These are phyloP conservation scores for Heterodera schachtii DNA, from an alignment of 1,140 invertebrate genomes.

Conservation along the genomic window DNA sequence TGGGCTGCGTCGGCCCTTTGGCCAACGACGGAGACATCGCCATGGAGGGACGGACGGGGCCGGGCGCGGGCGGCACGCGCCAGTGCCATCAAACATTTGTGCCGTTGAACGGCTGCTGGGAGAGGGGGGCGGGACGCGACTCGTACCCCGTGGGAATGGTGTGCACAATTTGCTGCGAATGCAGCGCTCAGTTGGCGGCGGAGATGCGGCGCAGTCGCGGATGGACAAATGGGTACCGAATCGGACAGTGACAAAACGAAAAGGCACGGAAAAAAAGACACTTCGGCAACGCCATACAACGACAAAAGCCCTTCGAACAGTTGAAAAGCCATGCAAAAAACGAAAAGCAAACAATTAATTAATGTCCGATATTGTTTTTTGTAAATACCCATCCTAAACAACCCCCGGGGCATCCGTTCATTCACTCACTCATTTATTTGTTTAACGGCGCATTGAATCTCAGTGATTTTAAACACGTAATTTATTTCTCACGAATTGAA, in stretches of 20 bases:
- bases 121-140: conserved; percentile 37
- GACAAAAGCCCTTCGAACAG: too few species aligned
- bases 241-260: background rate
- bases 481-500: too few species aligned
- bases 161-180: conserved; percentile 65
- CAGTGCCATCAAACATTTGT: conserved; percentile 64
- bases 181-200: conserved; percentile 42
- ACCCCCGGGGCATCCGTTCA: too few species aligned
- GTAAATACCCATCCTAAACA: too few species aligned
- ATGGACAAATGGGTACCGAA: conserved; percentile 43
- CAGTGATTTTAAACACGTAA: too few species aligned
- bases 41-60: conserved; percentile 24
- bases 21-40: conserved; percentile 60
- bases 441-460: too few species aligned
- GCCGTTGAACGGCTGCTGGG: conserved; percentile 56
- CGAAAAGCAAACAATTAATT: too few species aligned
- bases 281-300: too few species aligned
- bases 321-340: too few species aligned
- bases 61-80: conserved; percentile 35
- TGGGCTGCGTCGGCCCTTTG: conserved; percentile 60
- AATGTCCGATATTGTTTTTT: too few species aligned
- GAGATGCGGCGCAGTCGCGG: conserved; percentile 55
- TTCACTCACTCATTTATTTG: background rate
- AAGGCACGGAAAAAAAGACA: background rate
- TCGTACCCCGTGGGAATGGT: conserved; percentile 62